phyloP scores from a whole-genome alignment of 2,113 vertebrate genomes.

The Psittacus erithacus region DNA sequence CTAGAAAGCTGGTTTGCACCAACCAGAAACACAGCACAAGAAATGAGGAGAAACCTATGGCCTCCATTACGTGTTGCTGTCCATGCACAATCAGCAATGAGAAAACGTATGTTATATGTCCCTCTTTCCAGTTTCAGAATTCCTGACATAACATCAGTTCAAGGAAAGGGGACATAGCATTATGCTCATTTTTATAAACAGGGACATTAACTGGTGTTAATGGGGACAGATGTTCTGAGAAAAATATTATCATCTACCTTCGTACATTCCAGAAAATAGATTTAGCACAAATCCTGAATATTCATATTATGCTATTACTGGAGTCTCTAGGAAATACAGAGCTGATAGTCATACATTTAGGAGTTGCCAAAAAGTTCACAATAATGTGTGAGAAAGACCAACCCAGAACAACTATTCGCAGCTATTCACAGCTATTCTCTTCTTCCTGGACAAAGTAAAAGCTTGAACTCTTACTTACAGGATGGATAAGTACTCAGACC shows the following conservation, averaged over 20 bases:
- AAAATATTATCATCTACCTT: background rate
- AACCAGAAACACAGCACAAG: background rate
- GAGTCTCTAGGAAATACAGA: background rate
- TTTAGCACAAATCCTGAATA: background rate
- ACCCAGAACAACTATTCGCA: background rate
- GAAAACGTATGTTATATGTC: accelerated
- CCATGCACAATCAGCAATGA: background rate
- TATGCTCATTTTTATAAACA: background rate
- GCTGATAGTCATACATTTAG: background rate
- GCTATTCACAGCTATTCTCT: background rate
- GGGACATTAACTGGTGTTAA: background rate
- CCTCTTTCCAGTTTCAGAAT: background rate
- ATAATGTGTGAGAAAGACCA: background rate
- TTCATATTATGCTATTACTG: background rate
- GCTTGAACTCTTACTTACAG: background rate
- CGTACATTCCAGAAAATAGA: background rate
- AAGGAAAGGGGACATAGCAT: background rate
- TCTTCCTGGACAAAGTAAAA: background rate
- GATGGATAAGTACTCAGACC: background rate
- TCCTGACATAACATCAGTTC: background rate
- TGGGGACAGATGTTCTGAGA: background rate
- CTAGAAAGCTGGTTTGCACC: background rate
- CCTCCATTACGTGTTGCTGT: background rate
- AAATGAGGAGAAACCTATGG: background rate
- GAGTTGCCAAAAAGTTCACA: background rate